Base-by-base conservation (phyloP, 2,797 vertebrate species). In the Moxostoma hubbsi region DNA sequence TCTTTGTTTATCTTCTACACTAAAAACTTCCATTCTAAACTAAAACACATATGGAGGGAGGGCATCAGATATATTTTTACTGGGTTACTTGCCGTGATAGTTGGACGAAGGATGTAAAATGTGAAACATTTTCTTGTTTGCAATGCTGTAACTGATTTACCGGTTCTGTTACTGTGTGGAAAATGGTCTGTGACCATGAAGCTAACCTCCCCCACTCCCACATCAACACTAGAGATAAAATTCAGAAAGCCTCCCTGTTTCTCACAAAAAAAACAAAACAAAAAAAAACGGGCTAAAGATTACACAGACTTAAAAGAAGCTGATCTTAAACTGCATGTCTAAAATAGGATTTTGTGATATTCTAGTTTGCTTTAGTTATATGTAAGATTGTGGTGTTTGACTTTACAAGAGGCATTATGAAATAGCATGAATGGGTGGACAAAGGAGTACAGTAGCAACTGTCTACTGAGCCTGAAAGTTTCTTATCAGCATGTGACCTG, bases 121-220 rank as follows among this genome's bases (percentile, higher is more conserved):
- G 58, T 12, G 9, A 63, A 36, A n/a, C 36, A 36, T 36, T 9
- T 51, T 76, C n/a, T 55, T 72, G 72, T 85, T 85, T 78, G 24
- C 81, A 75, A 61, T 5, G 15, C 77, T 63, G 83, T 82, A 72
- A 81, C 84, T 83, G 75, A 85, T 83, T 81, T 63, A 85, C 79
- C 7, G 16, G 71, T 78, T 45, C 12, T 15, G 81, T 73, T 75
- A 53, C 24, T 46, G 9, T 53, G 79, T 70, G 55, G 45, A 55
- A 64, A 79, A 72, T 18, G 2, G 12, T 9, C 7, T 36, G 12
- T 57, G 67, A 8, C 73, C 61, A 70, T 70, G 73, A 75, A 75
- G 58, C 46, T 49, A 71, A 46, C 36, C 24, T 15, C 24, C 77
- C 59, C 77, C 58, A 16, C 55, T 71, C 6, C 16, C 77, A 79